Base-by-base conservation (phyloP, 2,888 invertebrate genomes). In the Charanyca ferruginea region DNA sequence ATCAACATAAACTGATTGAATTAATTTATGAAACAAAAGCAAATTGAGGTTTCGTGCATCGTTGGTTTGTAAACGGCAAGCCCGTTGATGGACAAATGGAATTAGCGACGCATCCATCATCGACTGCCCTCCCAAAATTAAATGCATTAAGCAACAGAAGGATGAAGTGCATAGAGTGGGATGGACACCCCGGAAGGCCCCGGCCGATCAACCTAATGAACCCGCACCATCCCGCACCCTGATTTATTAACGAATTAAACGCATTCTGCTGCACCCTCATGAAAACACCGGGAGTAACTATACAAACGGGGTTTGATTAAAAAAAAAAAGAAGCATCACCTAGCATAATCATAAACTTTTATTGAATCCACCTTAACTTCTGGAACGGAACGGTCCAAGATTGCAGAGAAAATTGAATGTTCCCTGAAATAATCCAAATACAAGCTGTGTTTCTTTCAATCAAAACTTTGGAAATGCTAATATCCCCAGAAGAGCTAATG, bases 221-320 rank as follows among this genome's bases (percentile, higher is more conserved):
- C 94, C 91, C 89, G 79, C 83, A 89, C 91, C 93, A 90, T 92
- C 94, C 93, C 90, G 87, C 90, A 90, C 91, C 90, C 94, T 94
- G 95, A 95, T 95, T 95, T 95, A 95, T 95, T 95, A 94, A 95
- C 95, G 88, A 95, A 95, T 95, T 95, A 95, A 95, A 94, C 91
- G 95, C 95, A 94, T 94, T 93, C 93, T 93, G 87, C 86, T 94
- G 93, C 95, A 94, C 93, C 94, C 93, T 89, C 89, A 87, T 91
- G 87, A 87, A 90, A 92, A 88, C 66, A 83, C 83, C 81, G 83
- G 85, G 38, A 16, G 82, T 64, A 48, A 32, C 74, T 66, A 74
- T 53, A 67, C 55, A 58, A 52, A 61, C 54, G 57, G 45, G 22
- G 45, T 73, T 65, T 59, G 41, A 78, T 66, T 78, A 60, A 64